A percentile compares a stretch with the other conserved stretches of the same genome.
Evolutionary conservation across 2,888 invertebrate genomes (phyloP).

Genomic region (Hyles lineata): DNA sequence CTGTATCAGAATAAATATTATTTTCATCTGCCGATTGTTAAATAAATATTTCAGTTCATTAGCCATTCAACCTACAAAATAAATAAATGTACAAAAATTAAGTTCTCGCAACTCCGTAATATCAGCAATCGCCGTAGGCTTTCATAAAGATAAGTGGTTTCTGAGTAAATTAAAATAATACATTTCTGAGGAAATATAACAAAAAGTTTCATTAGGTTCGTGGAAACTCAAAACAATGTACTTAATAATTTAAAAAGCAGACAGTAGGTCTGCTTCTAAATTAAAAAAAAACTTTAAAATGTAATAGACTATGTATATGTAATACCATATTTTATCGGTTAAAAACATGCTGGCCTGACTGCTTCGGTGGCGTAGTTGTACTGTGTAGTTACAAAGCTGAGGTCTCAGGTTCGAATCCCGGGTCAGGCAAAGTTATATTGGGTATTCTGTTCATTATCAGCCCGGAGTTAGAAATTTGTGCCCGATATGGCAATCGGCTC

Average conservation of each 20-base stretch:
- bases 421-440: no score
- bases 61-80: neutral
- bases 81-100: neutral
- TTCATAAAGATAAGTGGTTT: constrained; percentile 12
- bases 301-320: no score
- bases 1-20: neutral
- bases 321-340: no score
- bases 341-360: no score
- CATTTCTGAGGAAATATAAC: neutral
- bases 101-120: no score
- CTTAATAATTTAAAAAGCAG: neutral
- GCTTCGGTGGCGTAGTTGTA: no score
- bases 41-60: neutral
- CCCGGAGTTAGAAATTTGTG: no score
- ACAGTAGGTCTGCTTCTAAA: neutral
- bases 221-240: neutral
- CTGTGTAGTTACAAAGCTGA: no score
- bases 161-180: constrained; percentile 2
- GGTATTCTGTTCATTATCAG: no score
- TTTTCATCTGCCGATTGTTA: neutral
- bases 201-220: neutral
- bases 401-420: no score
- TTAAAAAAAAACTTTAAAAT: no score
- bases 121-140: neutral
- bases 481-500: no score